phyloP scores from a whole-genome alignment of 2,888 invertebrate species.

The Volucella inflata region DNA sequence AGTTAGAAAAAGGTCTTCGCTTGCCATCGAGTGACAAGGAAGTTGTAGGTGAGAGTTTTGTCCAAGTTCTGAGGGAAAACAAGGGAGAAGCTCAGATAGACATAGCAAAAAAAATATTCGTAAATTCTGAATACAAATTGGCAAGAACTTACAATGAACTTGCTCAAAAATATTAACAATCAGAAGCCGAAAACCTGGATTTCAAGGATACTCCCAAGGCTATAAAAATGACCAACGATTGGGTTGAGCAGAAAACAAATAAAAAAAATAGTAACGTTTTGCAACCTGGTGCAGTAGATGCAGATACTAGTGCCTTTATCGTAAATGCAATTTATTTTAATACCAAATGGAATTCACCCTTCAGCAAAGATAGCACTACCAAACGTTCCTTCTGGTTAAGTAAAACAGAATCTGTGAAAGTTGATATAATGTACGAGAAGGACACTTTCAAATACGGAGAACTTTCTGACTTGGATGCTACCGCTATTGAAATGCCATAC shows the following conservation, averaged over 20 bases:
- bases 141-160: constrained; percentile 85
- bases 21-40: constrained; percentile 83
- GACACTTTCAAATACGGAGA: constrained; percentile 83
- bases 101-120: constrained; percentile 90
- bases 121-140: constrained; percentile 85
- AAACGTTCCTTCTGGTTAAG: constrained; percentile 83
- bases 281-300: constrained; percentile 85
- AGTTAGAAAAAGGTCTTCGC: too few relatives aligned
- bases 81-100: constrained; percentile 79
- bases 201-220: constrained; percentile 85
- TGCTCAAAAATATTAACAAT: constrained; percentile 86
- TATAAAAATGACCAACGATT: constrained; percentile 88
- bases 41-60: constrained; percentile 89
- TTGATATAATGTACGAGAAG: constrained; percentile 88
- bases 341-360: constrained; percentile 89
- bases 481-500: constrained; percentile 89
- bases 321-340: constrained; percentile 93
- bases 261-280: constrained; percentile 92
- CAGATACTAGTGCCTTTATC: constrained; percentile 87
- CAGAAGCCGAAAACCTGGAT: constrained; percentile 87
- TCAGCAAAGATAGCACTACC: constrained; percentile 83
- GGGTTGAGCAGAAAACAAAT: constrained; percentile 92
- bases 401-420: constrained; percentile 83
- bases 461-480: constrained; percentile 83
- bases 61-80: constrained; percentile 90